Base-by-base conservation (phyloP, 1,140 invertebrate species). In the Papilio dardanus region DNA sequence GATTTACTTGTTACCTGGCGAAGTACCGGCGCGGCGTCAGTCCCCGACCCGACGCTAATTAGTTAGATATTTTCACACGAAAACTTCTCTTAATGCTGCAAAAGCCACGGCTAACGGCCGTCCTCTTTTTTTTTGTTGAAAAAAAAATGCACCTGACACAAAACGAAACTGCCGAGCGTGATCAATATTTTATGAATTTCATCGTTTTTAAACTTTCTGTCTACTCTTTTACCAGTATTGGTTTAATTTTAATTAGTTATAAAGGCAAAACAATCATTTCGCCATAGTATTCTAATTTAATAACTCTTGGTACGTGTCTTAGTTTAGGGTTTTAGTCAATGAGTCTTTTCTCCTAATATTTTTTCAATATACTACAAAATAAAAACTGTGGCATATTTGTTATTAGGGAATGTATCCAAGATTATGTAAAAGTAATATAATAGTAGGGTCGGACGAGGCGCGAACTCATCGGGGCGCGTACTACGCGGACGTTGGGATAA, bases 401-500 rank as follows among this genome's bases (percentile, higher is more conserved):
- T 58, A 58, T 58, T 28, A 58, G 21, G 24, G 24, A 62, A 62
- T 62, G 24, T 62, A 62, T 62, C 54, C 10, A 14, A 62, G 54
- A 62, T 62, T 62, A 54, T 54, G 54, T 62, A 62, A 28, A 28
- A 62, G 54, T 62, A 62, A 62, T n/a, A n/a, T 62, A 28, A 62
- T 30, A 30, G 54, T 62, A 62, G 54, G 54, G 24, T 62, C 67
- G 16, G 19, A 37, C 16, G 74, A 80, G 78, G 80, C 79, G 79
- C 67, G 80, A 85, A 81, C 46, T 77, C 78, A 75, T 75, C 77
- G 80, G 78, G 76, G 78, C 79, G 74, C 77, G 66, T 77, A 79
- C 75, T 71, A 78, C 77, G 80, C 78, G 79, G 79, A 86, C 80
- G 80, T 75, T 73, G 84, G 84, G 89, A 88, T 92, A 92, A 92